phyloP scores from a whole-genome alignment of 2,797 vertebrate species.

The Peromyscus aztecus region DNA sequence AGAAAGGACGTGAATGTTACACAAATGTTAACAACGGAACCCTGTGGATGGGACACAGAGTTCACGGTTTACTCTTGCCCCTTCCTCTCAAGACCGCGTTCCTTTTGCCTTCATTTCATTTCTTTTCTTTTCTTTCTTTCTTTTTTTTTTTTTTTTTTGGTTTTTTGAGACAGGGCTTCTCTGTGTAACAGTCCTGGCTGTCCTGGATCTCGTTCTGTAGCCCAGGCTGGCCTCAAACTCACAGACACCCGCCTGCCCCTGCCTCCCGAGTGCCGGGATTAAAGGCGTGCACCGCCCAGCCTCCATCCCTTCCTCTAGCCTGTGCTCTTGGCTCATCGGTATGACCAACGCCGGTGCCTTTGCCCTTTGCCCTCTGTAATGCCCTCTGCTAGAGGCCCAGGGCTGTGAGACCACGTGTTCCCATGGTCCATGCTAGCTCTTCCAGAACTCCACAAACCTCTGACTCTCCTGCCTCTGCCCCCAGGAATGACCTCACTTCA shows the following conservation, averaged over 20 bases:
- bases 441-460: conserved; percentile 53
- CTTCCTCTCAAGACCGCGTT: neutral
- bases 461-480: conserved; percentile 43
- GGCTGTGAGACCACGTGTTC: neutral
- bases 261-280: too few species aligned
- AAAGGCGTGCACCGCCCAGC: too few species aligned
- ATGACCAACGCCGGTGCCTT: neutral
- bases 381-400: neutral
- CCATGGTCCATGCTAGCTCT: neutral
- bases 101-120: neutral
- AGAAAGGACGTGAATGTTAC: neutral
- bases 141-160: too few species aligned
- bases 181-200: too few species aligned
- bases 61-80: neutral
- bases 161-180: too few species aligned
- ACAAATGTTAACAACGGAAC: neutral
- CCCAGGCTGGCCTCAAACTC: too few species aligned
- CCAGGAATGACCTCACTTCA: conserved; percentile 71
- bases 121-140: too few species aligned
- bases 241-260: too few species aligned
- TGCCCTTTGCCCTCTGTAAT: neutral
- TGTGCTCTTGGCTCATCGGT: neutral
- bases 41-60: neutral
- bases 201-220: too few species aligned
- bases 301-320: neutral